Conservation (phyloP, 2,113 vertebrate genomes). For the Heptranchias perlo region DNA sequence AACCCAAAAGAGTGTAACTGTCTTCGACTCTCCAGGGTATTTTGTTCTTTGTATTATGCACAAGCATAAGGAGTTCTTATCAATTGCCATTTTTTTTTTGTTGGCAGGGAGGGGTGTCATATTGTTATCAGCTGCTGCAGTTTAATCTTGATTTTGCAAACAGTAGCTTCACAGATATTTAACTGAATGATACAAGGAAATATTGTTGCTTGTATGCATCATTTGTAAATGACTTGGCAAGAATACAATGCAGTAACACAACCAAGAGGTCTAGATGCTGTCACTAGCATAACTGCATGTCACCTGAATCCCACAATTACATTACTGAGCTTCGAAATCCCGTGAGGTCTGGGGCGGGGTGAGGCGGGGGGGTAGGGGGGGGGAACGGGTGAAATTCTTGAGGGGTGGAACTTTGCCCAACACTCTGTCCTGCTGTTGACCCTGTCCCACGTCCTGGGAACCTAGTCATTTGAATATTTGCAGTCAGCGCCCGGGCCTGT, state of each 20-base stretch:
- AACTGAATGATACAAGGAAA: neutral
- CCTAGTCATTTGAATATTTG: neutral
- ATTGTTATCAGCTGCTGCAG: neutral
- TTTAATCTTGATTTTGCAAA: slow-evolving; percentile 4
- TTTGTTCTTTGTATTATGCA: neutral
- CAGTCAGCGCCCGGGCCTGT: neutral
- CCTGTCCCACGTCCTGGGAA: neutral
- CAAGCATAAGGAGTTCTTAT: neutral
- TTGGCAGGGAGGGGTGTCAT: neutral
- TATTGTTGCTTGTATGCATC: neutral
- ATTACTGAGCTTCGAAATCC: neutral
- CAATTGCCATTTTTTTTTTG: neutral
- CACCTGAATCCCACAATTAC: neutral
- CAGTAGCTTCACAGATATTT: neutral
- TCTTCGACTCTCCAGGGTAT: neutral
- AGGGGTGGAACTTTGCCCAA: neutral
- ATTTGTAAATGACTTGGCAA: neutral
- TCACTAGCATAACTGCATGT: neutral
- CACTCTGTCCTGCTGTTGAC: neutral
- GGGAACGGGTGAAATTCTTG: neutral
- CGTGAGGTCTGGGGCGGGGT: neutral
- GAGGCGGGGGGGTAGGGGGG: no score
- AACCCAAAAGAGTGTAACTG: neutral
- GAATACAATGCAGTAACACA: neutral
- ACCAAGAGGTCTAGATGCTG: neutral